Conservation (phyloP, 2,113 vertebrate genomes). For the Thunnus thynnus region DNA sequence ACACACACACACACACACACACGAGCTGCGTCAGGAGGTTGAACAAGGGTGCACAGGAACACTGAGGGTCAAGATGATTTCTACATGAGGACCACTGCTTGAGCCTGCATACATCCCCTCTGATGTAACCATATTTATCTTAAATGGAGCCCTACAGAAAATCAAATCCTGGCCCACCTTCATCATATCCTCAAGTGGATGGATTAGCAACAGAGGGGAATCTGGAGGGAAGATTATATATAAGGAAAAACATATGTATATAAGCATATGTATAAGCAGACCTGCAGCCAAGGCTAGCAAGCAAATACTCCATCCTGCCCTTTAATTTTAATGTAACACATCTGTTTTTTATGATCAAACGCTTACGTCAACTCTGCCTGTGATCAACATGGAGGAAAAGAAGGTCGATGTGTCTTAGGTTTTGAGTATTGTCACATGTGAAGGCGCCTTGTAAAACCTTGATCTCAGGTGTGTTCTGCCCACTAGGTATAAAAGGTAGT, state of each 20-base stretch:
- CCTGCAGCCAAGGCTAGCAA: not conserved
- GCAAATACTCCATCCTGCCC: not conserved
- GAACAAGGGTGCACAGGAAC: not conserved
- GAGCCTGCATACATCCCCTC: slow-evolving; percentile 5
- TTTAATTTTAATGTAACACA: not conserved
- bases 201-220: slow-evolving; percentile 45
- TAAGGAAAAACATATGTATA: not conserved
- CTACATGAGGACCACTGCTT: slow-evolving; percentile 24
- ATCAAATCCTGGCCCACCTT: slow-evolving; percentile 52
- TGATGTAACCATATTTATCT: slow-evolving; percentile 35
- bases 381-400: not conserved
- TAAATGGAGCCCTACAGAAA: slow-evolving; percentile 19
- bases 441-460: not conserved
- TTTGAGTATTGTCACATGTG: not conserved
- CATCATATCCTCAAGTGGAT: slow-evolving; percentile 31
- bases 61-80: slow-evolving; percentile 31
- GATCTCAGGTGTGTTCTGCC: not conserved
- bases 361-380: not conserved
- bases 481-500: slow-evolving; percentile 4
- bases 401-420: not conserved
- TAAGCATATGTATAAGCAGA: too few relatives aligned
- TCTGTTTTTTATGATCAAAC: not conserved
- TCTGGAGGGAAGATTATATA: slow-evolving; percentile 13
- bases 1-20: not conserved
- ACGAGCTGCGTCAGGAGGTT: slow-evolving; percentile 11